Base-by-base conservation (phyloP, 2,113 vertebrate genomes). In the Gymnogyps californianus region DNA sequence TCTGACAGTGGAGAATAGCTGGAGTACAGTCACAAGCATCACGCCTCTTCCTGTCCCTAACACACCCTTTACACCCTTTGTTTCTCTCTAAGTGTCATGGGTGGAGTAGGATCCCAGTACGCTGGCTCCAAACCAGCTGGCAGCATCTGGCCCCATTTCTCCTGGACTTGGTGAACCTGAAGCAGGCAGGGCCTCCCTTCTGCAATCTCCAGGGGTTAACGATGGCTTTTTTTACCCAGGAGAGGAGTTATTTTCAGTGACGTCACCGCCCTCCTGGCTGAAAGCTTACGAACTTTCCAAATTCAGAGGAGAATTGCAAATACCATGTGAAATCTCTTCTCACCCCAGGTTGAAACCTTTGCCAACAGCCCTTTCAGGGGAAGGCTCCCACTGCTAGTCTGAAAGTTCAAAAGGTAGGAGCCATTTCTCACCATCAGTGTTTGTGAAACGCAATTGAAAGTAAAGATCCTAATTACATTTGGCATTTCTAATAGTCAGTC, bases 21-120 rank as follows among this genome's bases (percentile, higher is more conserved):
- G 88, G 76, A 97, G 97, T 95, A 94, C 95, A 97, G 95, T 97
- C 95, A 96, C 97, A 96, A 93, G 90, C 92, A 80, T 94, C 92
- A 96, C 96, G 79, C 95, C 97, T 86, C 94, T 97, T 97, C 97
- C 96, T 97, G 92, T 97, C 90, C 97, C 92, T 81, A 93, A 95
- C 97, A 96, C 97, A 97, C 96, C 97, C 97, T 97, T 97, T 96
- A 83, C 96, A 97, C 96, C 97, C 96, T 96, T 97, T 97, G 97
- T 97, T 97, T 97, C 96, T 96, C 92, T 75, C 86, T 92, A 93
- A 95, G 95, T 96, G 96, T 96, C 95, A 96, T 94, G 94, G 95
- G 95, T 97, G 93, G 95, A 91, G 95, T 97, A 97, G 91, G 93
- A 97, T 92, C 93, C 96, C 82, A 89, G 92, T 25, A 26, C 0